These are phyloP conservation scores for Lithophane ornitopus DNA, from an alignment of 2,888 invertebrate genomes.

Conservation along the genomic window DNA sequence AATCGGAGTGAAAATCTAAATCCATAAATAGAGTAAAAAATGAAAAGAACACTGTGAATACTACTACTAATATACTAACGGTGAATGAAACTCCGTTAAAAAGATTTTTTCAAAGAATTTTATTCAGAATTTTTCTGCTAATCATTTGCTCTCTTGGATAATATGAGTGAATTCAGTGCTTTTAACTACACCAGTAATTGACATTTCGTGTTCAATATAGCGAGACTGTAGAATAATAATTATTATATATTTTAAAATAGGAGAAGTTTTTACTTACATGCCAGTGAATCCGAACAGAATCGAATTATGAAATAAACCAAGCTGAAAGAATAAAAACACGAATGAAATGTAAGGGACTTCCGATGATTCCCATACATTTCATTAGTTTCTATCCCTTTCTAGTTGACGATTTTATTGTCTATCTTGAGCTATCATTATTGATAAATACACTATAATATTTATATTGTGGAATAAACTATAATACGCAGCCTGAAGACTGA, in stretches of 20 bases:
- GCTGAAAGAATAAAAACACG: background rate
- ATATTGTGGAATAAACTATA: conserved; percentile 60
- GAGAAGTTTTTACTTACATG: background rate
- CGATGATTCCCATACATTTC: background rate
- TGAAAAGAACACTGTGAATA: too few species aligned
- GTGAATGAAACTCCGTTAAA: background rate
- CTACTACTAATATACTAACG: background rate
- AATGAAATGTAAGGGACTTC: background rate
- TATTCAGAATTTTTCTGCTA: too few species aligned
- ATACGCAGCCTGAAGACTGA: conserved; percentile 82
- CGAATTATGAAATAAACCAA: conserved; percentile 18
- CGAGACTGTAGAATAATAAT: conserved; percentile 12
- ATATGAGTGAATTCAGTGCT: background rate
- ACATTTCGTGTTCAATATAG: conserved; percentile 33
- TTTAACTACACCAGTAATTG: background rate
- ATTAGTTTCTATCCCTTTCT: conserved; percentile 3
- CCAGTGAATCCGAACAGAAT: conserved; percentile 14
- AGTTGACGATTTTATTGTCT: conserved; percentile 5
- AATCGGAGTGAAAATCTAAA: background rate
- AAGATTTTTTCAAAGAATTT: background rate
- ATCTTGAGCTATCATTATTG: conserved; percentile 18
- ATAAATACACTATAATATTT: conserved; percentile 36
- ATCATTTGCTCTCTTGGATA: background rate
- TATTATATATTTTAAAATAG: conserved; percentile 4
- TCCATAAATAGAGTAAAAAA: background rate